Evolutionary conservation across 2,797 vertebrate genomes (phyloP), one percentile per base, ranked within the genome.

Genomic region (Phoeniculus purpureus): DNA sequence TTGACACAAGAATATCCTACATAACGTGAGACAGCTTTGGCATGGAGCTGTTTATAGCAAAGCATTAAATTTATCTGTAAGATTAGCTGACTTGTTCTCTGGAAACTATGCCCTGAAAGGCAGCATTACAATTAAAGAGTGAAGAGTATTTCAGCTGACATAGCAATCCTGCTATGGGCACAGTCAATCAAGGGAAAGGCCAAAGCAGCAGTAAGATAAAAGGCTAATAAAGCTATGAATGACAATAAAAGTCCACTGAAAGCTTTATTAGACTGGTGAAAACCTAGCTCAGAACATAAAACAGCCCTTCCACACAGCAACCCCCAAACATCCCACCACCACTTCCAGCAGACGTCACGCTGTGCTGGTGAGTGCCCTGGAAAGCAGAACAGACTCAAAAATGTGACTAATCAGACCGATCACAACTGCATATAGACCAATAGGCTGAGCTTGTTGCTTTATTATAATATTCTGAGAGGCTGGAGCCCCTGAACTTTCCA

Each of bases 201-300:
- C 95, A 96, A 94, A 94, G 84, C 84, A 94, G 91, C 84, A 94
- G 93, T 89, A 86, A 95, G 92, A 96, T 95, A 89, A 94, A 94
- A 93, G 86, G 85, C 93, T 94, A 96, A 95, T 95, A 96, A 94
- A 96, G 88, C 92, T 62, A 91, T 12, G 12, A 92, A 89, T 90
- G 90, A 95, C 89, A 95, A 89, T 94, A 95, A 93, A 95, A 94
- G 92, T 92, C 94, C 75, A 90, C 90, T 78, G 88, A 95, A 96
- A 94, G 90, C 86, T 96, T 96, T 95, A 94, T 94, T 94, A 94
- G 88, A 60, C 76, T 81, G 88, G 79, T 92, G 93, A 94, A 95
- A 95, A 81, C 59, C 84, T 70, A 59, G 34, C 73, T 90, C 29
- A 75, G 81, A 68, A 80, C 85, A 85, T 87, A 82, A 91, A 96